Evolutionary conservation across 2,113 vertebrate species (phyloP).

Genomic region (Melanocharis versteri): DNA sequence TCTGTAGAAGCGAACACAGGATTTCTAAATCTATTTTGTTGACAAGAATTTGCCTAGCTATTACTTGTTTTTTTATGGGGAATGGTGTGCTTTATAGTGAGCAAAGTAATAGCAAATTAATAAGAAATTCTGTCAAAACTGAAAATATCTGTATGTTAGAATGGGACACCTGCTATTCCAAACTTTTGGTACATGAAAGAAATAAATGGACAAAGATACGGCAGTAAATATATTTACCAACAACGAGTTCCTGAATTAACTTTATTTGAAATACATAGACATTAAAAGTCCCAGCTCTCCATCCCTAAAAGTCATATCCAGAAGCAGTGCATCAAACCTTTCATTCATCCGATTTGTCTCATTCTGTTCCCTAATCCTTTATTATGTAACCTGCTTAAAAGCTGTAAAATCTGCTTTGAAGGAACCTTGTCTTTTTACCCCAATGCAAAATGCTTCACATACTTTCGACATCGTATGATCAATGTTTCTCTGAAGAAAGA

Average conservation of each 20-base stretch:
- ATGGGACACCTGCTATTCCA: neutral
- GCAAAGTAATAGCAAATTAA: neutral
- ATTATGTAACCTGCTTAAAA: constrained; percentile 61
- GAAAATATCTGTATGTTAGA: neutral
- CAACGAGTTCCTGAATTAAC: neutral
- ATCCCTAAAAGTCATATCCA: neutral
- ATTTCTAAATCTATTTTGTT: neutral
- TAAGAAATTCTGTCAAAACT: neutral
- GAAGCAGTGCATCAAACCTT: neutral
- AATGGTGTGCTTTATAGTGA: neutral
- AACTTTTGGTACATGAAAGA: neutral
- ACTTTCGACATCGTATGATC: constrained; percentile 35
- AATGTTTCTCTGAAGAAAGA: neutral
- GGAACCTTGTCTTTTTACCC: constrained; percentile 38
- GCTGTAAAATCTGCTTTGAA: constrained; percentile 55
- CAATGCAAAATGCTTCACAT: constrained; percentile 34
- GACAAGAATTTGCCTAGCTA: neutral
- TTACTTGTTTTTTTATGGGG: neutral
- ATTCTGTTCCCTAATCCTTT: constrained; percentile 51
- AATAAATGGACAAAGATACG: accelerated
- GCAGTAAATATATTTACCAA: neutral
- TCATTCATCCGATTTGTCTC: constrained; percentile 54
- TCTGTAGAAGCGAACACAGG: neutral
- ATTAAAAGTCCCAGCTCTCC: neutral
- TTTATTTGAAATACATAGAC: neutral